Evolutionary conservation across 2,888 invertebrate species (phyloP), one percentile per base, ranked within the genome.

Genomic region (Andrena minutula): DNA sequence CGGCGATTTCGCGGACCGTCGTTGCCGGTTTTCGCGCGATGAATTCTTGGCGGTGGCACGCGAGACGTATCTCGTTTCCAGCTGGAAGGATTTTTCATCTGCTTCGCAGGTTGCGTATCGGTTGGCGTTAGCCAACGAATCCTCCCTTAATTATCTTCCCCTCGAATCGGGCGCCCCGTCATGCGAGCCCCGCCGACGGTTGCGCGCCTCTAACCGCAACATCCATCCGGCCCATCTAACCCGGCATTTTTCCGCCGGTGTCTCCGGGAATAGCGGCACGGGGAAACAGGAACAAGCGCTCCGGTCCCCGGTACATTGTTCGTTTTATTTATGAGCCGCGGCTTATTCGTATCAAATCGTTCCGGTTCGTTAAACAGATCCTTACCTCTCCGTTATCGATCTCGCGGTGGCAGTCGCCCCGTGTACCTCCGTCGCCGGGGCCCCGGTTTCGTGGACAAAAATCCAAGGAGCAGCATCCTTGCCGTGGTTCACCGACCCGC

Each of bases 401-500:
- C 86, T 79, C 49, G 26, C 60, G 74, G 65, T 56, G 53, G 76
- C 58, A 65, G 32, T 47, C n/a, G 63, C 47, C 51, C 10, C 63
- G 47, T 66, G 63, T 60, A 41, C 23, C 16, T 23, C 20, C 26
- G 20, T 16, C 26, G 58, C 35, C 32, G 23, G 58, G 58, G 58
- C 66, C 47, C 49, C 78, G 74, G 79, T 84, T 86, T 86, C 79
- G 83, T 82, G 86, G 83, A 83, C 74, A 80, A 86, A 88, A 89
- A 89, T 84, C 64, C 65, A 63, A 68, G 64, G 51, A 75, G 79
- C 80, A 83, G 82, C 88, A 77, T 86, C 83, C 84, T 84, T 82
- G 85, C 75, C 76, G 73, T 83, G 86, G 90, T 90, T 90, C 89
- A 88, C 78, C 86, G 88, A 90, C 89, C 90, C 85, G 86, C 84